These are phyloP conservation scores for Sebastes ruberrimus DNA, from an alignment of 2,797 vertebrate species.

Conservation along the genomic window DNA sequence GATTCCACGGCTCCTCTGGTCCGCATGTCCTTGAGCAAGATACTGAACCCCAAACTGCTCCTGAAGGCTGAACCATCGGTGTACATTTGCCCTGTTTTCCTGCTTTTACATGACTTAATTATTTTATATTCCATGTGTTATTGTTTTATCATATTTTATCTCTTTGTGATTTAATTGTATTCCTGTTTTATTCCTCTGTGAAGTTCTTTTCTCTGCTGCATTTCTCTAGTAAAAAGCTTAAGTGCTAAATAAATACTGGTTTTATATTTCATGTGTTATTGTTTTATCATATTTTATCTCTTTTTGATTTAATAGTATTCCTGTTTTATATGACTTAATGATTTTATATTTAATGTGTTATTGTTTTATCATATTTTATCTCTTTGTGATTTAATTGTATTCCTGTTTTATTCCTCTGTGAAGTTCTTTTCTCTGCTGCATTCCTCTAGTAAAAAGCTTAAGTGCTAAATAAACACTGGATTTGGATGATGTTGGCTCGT, in stretches of 20 bases:
- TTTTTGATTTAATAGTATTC: too few species aligned
- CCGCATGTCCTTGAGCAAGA: too few species aligned
- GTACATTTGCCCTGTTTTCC: background rate
- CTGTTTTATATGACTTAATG: background rate
- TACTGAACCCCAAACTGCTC: too few species aligned
- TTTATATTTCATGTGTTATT: background rate
- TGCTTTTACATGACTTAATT: background rate
- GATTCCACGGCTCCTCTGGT: too few species aligned
- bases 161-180: background rate
- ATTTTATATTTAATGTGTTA: background rate
- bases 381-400: background rate
- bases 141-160: too few species aligned
- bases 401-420: background rate
- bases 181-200: background rate
- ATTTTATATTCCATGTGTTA: too few species aligned
- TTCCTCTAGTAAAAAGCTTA: background rate
- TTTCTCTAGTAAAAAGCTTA: background rate
- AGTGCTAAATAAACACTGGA: background rate
- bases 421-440: background rate
- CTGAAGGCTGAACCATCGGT: background rate
- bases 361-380: background rate
- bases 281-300: too few species aligned
- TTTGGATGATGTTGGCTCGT: background rate
- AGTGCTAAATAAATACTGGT: background rate
- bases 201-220: background rate